These are phyloP conservation scores for Cremastinae sp. DNA, from an alignment of 2,888 invertebrate genomes.

Conservation along the genomic window DNA sequence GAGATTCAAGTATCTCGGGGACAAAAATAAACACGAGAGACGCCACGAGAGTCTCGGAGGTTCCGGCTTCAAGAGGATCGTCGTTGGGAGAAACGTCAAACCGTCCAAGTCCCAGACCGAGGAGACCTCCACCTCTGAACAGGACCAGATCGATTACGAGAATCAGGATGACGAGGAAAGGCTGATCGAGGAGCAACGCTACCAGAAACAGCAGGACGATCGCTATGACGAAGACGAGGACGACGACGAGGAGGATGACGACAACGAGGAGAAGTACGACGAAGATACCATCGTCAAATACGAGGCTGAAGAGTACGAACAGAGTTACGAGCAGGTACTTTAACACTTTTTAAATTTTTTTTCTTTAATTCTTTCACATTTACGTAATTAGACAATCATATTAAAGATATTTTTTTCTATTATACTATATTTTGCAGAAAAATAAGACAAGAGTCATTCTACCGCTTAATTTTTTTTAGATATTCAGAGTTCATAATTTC, in stretches of 20 bases:
- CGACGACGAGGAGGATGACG: constrained; percentile 64
- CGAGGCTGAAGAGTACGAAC: constrained; percentile 57
- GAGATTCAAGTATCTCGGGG: constrained; percentile 78
- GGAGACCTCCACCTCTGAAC: constrained; percentile 71
- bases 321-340: constrained; percentile 62
- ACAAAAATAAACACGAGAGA: constrained; percentile 79
- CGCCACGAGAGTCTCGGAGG: constrained; percentile 78
- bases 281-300: constrained; percentile 55
- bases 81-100: constrained; percentile 74
- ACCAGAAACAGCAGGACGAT: constrained; percentile 59
- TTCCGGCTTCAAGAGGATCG: constrained; percentile 77
- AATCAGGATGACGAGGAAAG: constrained; percentile 60
- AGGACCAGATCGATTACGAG: constrained; percentile 67
- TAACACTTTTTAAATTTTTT: constrained; percentile 23
- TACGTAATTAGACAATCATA: no score
- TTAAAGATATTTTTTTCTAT: no score
- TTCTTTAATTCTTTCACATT: background rate
- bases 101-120: constrained; percentile 62
- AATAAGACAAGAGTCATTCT: no score
- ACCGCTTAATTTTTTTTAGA: no score
- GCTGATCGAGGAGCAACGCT: constrained; percentile 56
- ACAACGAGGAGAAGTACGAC: constrained; percentile 66
- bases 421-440: no score
- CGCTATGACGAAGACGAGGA: constrained; percentile 36
- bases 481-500: no score